Percentiles rank a stretch among this genome's conserved stretches.
Conservation (phyloP, 2,113 vertebrate genomes). For the Neodon shergylaensis region DNA sequence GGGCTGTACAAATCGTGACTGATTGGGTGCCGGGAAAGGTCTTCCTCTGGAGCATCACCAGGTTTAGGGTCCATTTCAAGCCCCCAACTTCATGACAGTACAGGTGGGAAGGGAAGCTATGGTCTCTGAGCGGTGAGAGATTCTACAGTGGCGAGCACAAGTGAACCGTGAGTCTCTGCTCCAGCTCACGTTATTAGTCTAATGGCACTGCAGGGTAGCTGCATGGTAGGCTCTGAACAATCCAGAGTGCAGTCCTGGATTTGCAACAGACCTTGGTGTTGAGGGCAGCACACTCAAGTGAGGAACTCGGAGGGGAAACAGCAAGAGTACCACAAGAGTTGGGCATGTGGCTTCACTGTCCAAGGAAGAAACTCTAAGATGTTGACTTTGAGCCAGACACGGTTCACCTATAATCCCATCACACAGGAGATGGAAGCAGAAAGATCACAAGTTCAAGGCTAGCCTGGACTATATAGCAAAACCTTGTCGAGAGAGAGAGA, state of each 20-base stretch:
- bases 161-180: neutral
- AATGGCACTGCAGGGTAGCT: neutral
- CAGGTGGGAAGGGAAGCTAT: neutral
- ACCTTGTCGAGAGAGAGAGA: neutral
- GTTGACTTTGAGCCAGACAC: neutral
- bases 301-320: neutral
- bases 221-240: neutral
- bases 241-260: neutral
- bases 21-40: neutral
- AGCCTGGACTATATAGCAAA: neutral
- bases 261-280: neutral
- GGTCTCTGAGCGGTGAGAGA: neutral
- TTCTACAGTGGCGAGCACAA: accelerated
- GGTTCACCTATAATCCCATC: neutral
- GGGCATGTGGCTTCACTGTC: neutral
- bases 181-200: neutral
- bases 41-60: neutral
- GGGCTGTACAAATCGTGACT: neutral
- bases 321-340: neutral
- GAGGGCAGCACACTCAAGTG: neutral
- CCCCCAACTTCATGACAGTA: too few species aligned
- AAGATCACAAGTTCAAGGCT: neutral
- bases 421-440: neutral
- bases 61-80: neutral
- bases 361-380: neutral